Conservation (phyloP, 2,888 invertebrate genomes). For the Lapara coniferarum region DNA sequence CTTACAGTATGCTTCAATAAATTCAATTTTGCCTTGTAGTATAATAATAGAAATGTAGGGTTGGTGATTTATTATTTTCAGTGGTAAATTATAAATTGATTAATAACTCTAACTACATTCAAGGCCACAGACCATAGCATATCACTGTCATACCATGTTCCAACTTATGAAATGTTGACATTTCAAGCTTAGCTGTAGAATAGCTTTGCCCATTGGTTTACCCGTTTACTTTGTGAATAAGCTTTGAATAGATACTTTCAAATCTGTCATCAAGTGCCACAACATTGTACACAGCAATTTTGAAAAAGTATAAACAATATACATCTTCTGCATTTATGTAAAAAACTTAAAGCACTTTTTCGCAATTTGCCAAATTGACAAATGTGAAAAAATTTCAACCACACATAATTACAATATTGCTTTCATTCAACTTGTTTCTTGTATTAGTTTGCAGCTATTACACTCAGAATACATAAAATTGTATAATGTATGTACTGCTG, state of each 20-base stretch:
- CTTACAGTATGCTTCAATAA: neutral
- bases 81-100: slow-evolving; percentile 50
- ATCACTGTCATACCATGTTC: slow-evolving; percentile 34
- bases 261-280: neutral
- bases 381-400: slow-evolving; percentile 4
- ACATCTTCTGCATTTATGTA: slow-evolving; percentile 6
- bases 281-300: neutral
- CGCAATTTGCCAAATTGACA: neutral
- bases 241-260: neutral
- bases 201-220: slow-evolving; percentile 2
- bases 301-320: neutral
- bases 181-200: slow-evolving; percentile 38
- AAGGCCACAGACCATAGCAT: slow-evolving; percentile 53
- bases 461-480: neutral
- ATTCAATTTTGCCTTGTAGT: no score
- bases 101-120: slow-evolving; percentile 54
- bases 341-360: neutral
- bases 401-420: slow-evolving; percentile 10
- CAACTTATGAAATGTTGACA: slow-evolving; percentile 39
- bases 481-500: slow-evolving; percentile 23
- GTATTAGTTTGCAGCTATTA: slow-evolving; percentile 24
- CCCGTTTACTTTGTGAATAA: neutral
- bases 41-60: neutral
- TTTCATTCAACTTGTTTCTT: neutral
- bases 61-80: slow-evolving; percentile 25